A percentile compares a stretch with the other conserved stretches of the same genome.
Conservation (phyloP, 2,888 invertebrate genomes). For the Exephanes ischioxanthus region DNA sequence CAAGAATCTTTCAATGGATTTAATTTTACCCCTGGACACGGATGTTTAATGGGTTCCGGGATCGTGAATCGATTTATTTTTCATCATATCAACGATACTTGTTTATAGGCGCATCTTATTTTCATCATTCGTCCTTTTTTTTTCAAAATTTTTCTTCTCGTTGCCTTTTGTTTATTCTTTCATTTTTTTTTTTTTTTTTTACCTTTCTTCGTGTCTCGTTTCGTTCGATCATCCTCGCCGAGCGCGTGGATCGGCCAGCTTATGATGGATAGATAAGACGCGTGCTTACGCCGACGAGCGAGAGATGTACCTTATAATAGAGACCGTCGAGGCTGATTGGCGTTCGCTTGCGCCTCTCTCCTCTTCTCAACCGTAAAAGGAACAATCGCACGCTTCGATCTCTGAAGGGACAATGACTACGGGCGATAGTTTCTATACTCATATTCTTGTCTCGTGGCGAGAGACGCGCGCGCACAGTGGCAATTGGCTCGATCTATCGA, state of each 20-base stretch:
- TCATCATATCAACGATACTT: slow-evolving; percentile 30
- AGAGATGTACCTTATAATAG: slow-evolving; percentile 55
- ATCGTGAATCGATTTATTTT: slow-evolving; percentile 51
- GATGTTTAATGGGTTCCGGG: slow-evolving; percentile 66
- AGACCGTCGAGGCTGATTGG: slow-evolving; percentile 57
- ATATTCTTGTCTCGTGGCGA: slow-evolving; percentile 28
- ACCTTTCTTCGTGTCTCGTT: slow-evolving; percentile 29
- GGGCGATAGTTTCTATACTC: slow-evolving; percentile 49
- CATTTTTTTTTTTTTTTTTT: not conserved
- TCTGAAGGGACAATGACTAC: slow-evolving; percentile 43
- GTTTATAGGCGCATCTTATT: slow-evolving; percentile 7
- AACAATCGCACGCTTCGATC: slow-evolving; percentile 58
- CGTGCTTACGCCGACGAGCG: slow-evolving; percentile 19
- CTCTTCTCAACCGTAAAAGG: slow-evolving; percentile 47
- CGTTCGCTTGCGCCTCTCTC: slow-evolving; percentile 32
- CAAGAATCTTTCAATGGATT: slow-evolving; percentile 65
- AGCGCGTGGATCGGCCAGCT: not conserved
- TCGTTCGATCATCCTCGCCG: slow-evolving; percentile 27
- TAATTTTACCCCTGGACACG: slow-evolving; percentile 64
- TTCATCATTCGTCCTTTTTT: not conserved
- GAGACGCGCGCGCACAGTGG: slow-evolving; percentile 56
- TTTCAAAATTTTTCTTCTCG: slow-evolving; percentile 1
- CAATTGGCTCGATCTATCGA: slow-evolving; percentile 70
- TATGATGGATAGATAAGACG: slow-evolving; percentile 36
- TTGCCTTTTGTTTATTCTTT: slow-evolving; percentile 10